Evolutionary conservation across 2,113 vertebrate genomes (phyloP).

Genomic region (Triplophysa rosa): DNA sequence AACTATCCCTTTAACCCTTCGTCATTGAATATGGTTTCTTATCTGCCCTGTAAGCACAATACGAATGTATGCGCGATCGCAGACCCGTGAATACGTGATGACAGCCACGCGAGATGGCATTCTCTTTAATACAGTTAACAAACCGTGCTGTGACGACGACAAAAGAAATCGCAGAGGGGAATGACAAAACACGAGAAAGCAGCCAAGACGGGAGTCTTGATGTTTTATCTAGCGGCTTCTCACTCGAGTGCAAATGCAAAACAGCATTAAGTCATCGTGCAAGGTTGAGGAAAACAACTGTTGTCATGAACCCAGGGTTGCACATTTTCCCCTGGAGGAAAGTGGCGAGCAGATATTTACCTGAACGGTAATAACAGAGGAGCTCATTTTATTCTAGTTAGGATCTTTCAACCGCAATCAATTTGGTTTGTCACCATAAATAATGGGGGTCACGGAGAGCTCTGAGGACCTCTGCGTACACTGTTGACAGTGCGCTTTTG

Average conservation of each 20-base stretch:
- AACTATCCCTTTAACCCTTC: not conserved
- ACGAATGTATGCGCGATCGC: not conserved
- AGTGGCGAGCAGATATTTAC: slow-evolving; percentile 69
- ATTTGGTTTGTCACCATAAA: slow-evolving; percentile 76
- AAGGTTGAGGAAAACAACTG: slow-evolving; percentile 59
- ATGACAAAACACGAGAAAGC: slow-evolving; percentile 19
- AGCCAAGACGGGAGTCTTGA: not conserved
- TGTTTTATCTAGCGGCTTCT: slow-evolving; percentile 57
- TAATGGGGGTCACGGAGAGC: slow-evolving; percentile 73
- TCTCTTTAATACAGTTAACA: slow-evolving; percentile 18
- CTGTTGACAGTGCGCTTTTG: slow-evolving; percentile 67
- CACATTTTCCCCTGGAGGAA: slow-evolving; percentile 58
- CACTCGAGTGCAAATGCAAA: slow-evolving; percentile 53
- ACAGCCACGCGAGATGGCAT: not conserved
- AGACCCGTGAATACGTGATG: not conserved
- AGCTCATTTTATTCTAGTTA: slow-evolving; percentile 81
- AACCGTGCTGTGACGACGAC: not conserved
- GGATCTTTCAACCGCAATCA: slow-evolving; percentile 81
- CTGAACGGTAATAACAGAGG: slow-evolving; percentile 74
- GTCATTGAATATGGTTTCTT: slow-evolving; percentile 18
- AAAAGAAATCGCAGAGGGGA: not conserved
- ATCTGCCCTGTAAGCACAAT: slow-evolving; percentile 17
- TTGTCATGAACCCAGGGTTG: slow-evolving; percentile 64
- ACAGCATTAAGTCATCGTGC: slow-evolving; percentile 57
- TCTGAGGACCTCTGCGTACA: slow-evolving; percentile 45